Evolutionary conservation across 2,113 vertebrate species (phyloP).

Genomic region (Alosa alosa): DNA sequence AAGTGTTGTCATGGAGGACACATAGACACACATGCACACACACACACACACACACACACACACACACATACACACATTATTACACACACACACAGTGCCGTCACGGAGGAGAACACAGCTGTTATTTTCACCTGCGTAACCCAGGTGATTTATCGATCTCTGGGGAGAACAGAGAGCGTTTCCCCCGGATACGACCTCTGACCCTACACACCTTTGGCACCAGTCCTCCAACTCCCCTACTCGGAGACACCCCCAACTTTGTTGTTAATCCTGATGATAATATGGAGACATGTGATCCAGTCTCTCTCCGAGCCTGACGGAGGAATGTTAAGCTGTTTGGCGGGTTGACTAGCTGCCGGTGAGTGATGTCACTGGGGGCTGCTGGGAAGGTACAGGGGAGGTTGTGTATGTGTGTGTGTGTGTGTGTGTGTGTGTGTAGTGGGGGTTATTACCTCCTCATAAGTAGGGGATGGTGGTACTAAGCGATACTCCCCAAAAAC

Average conservation of each 20-base stretch:
- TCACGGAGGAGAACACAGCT: slow-evolving; percentile 9
- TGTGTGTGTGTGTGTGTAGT: slow-evolving; percentile 11
- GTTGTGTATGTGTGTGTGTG: neutral
- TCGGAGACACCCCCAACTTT: neutral
- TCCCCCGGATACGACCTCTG: slow-evolving; percentile 9
- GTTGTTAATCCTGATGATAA: neutral
- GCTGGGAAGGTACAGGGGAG: neutral
- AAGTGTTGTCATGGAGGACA: neutral
- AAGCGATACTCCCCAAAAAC: neutral
- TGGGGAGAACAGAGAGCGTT: neutral
- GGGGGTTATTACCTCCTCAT: neutral
- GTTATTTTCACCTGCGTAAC: slow-evolving; percentile 8
- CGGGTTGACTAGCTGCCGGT: slow-evolving; percentile 22
- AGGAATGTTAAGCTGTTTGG: slow-evolving; percentile 51
- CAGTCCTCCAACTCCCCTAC: neutral
- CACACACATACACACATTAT: neutral
- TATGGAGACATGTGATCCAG: slow-evolving; percentile 40
- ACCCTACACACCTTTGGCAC: slow-evolving; percentile 6
- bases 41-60: neutral
- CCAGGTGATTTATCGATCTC: slow-evolving; percentile 4
- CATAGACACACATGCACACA: neutral
- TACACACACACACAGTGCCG: neutral
- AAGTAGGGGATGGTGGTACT: neutral
- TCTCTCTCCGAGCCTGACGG: neutral
- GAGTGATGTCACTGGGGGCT: slow-evolving; percentile 26